A percentile compares a stretch with the other conserved stretches of the same genome.
Evolutionary conservation across 2,888 invertebrate genomes (phyloP).

Genomic region (Oligia fasciuncula): DNA sequence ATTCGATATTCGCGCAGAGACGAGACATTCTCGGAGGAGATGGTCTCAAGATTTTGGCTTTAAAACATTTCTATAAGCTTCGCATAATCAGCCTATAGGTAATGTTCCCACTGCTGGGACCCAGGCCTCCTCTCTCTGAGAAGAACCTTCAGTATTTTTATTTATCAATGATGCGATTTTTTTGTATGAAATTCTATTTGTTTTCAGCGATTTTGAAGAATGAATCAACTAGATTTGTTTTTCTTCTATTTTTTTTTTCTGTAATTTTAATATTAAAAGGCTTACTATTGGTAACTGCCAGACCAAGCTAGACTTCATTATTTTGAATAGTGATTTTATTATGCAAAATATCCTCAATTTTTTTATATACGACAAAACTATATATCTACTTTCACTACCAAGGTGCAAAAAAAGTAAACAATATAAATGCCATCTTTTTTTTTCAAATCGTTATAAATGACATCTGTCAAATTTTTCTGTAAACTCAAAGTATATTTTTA

Average conservation of each 20-base stretch:
- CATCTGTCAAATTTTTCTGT: background rate
- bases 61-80: background rate
- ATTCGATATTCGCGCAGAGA: constrained; percentile 40
- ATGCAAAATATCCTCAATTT: constrained; percentile 30
- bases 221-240: background rate
- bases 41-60: constrained; percentile 41
- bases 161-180: background rate
- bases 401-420: constrained; percentile 9
- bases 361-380: constrained; percentile 20
- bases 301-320: constrained; percentile 34
- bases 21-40: constrained; percentile 68
- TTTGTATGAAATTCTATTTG: constrained; percentile 5
- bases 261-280: constrained; percentile 13
- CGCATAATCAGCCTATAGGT: too few species aligned
- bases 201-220: constrained; percentile 22
- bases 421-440: constrained; percentile 13
- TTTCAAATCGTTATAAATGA: background rate
- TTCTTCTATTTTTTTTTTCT: background rate
- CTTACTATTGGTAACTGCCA: constrained; percentile 38
- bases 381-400: background rate
- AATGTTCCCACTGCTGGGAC: background rate
- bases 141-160: background rate
- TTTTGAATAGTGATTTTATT: background rate
- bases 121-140: background rate
- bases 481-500: constrained; percentile 5